These are phyloP conservation scores for Mercenaria mercenaria DNA, from an alignment of 1,140 invertebrate genomes.

Conservation along the genomic window DNA sequence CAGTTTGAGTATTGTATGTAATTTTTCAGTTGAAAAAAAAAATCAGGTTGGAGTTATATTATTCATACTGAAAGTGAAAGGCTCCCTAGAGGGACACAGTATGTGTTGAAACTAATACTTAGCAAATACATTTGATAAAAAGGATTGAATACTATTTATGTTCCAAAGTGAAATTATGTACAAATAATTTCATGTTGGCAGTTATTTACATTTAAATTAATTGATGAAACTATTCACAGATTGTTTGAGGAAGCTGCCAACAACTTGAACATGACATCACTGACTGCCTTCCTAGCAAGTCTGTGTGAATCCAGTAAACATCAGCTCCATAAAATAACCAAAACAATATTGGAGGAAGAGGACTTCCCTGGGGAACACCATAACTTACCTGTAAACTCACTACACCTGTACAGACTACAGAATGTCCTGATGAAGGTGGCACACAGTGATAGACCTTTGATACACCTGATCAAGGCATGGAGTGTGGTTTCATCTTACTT, in stretches of 20 bases:
- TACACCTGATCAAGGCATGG: conserved; percentile 96
- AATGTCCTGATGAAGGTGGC: conserved; percentile 95
- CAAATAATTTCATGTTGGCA: too few relatives aligned
- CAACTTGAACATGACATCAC: conserved; percentile 93
- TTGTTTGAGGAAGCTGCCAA: conserved; percentile 93
- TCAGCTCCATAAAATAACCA: conserved; percentile 87
- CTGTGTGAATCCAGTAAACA: conserved; percentile 93
- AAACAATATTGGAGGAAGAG: conserved; percentile 65
- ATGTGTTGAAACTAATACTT: too few relatives aligned
- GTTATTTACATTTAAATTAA: too few relatives aligned
- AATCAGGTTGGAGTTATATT: too few relatives aligned
- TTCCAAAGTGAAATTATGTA: too few relatives aligned
- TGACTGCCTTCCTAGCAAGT: conserved; percentile 93
- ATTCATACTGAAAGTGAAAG: too few relatives aligned
- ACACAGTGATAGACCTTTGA: conserved; percentile 93
- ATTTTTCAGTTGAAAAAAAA: too few relatives aligned
- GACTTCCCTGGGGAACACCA: conserved; percentile 55
- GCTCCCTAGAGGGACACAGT: too few relatives aligned
- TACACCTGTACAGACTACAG: conserved; percentile 93
- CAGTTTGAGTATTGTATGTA: too few relatives aligned
- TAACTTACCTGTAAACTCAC: conserved; percentile 82
- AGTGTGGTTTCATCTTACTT: conserved; percentile 95
- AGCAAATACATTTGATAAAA: too few relatives aligned
- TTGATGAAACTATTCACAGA: conserved; percentile 86
- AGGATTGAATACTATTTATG: too few relatives aligned